phyloP scores from a whole-genome alignment of 2,888 invertebrate species.

The Bhutanitis thaidina region DNA sequence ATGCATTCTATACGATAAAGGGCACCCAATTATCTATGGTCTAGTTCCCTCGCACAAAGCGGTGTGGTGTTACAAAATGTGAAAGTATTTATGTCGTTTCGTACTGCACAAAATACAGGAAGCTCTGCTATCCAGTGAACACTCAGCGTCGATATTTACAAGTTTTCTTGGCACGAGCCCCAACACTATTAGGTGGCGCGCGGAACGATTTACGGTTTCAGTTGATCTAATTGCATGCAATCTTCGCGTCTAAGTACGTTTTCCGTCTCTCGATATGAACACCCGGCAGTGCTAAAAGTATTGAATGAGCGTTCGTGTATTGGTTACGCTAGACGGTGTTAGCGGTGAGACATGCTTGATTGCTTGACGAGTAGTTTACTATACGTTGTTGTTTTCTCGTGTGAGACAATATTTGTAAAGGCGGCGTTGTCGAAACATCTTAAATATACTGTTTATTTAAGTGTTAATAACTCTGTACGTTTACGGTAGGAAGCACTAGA shows the following conservation, averaged over 20 bases:
- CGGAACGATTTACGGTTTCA: constrained; percentile 55
- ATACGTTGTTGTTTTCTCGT: background rate
- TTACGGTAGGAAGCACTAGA: too few species aligned
- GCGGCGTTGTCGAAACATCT: too few species aligned
- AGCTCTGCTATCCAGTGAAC: constrained; percentile 28
- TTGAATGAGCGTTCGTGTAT: constrained; percentile 41
- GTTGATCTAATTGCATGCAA: constrained; percentile 53
- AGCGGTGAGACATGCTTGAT: constrained; percentile 4
- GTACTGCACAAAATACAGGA: constrained; percentile 49
- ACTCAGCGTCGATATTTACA: constrained; percentile 45
- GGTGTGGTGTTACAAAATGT: constrained; percentile 38
- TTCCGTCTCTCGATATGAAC: constrained; percentile 41
- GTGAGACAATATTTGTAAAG: too few species aligned
- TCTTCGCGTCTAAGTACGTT: constrained; percentile 40
- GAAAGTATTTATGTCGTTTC: constrained; percentile 48
- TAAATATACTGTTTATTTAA: too few species aligned
- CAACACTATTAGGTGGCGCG: constrained; percentile 52
- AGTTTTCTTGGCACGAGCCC: constrained; percentile 52
- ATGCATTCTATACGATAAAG: constrained; percentile 24
- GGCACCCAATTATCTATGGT: constrained; percentile 43
- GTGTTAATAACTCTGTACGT: too few species aligned
- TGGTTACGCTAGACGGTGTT: constrained; percentile 30
- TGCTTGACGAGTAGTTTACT: constrained; percentile 3
- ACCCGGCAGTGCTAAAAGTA: constrained; percentile 32
- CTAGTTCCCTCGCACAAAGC: constrained; percentile 36